A percentile compares a stretch with the other conserved stretches of the same genome.
Conservation (phyloP, 2,888 invertebrate species). For the Latheticus oryzae region DNA sequence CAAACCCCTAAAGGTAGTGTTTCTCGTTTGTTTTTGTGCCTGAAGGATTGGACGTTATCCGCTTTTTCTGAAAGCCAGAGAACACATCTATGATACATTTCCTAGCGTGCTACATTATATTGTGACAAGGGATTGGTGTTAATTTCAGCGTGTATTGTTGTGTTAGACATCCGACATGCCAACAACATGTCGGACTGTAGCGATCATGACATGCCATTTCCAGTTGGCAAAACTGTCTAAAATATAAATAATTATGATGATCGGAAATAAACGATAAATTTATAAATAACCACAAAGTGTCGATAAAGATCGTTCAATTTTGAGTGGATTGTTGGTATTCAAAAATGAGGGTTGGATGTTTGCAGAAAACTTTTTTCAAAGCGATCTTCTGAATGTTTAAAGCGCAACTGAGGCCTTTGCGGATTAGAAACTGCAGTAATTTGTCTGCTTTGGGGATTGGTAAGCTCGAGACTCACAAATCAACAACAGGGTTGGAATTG, state of each 20-base stretch:
- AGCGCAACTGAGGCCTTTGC: background rate
- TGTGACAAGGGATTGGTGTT: slow-evolving; percentile 27
- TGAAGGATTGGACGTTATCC: no score
- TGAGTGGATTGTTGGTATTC: no score
- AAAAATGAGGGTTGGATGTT: no score
- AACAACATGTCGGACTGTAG: slow-evolving; percentile 5
- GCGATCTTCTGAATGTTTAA: slow-evolving; percentile 23
- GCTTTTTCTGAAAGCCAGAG: no score
- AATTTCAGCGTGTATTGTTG: slow-evolving; percentile 21
- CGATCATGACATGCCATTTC: no score
- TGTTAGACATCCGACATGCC: slow-evolving; percentile 11
- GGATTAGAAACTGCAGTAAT: slow-evolving; percentile 33
- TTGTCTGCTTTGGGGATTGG: slow-evolving; percentile 20
- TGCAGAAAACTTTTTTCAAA: no score
- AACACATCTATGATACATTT: no score
- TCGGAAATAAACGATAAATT: no score
- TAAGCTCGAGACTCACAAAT: slow-evolving; percentile 14
- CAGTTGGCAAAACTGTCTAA: no score
- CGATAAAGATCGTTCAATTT: slow-evolving; percentile 4
- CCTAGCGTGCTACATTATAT: no score
- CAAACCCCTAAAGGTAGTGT: background rate
- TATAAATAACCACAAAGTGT: no score
- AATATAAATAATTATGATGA: no score
- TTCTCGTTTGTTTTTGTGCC: background rate
- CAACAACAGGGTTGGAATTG: slow-evolving; percentile 19